Base-by-base conservation (phyloP, 2,888 invertebrate genomes). In the Ceratothoa steindachneri region DNA sequence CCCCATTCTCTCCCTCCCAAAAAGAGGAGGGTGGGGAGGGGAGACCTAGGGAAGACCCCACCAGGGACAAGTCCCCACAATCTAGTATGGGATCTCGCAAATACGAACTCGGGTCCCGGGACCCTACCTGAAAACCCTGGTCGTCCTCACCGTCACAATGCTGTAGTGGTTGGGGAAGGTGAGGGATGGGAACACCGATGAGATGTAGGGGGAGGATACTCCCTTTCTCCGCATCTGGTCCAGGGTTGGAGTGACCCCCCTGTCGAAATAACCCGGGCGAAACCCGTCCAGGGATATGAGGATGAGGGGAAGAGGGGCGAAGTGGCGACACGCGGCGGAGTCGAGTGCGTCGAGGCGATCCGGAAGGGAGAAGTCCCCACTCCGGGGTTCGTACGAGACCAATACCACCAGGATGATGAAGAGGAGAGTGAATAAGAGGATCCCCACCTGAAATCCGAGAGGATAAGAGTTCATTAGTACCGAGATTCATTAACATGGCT, bases 161-260 rank as follows among this genome's bases (percentile, higher is more conserved):
- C 89, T 87, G 82, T 89, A 89, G 84, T 91, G 91, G 84, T 91
- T 91, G 0, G 91, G 90, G 82, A 89, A 89, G 0, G 91, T 92
- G 84, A 90, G 90, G 0, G 91, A 90, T 0, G 88, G 87, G 82
- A 89, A 90, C 53, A 88, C 87, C 81, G 88, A 89, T 65, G 85
- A 84, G 85, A 90, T 86, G 81, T 87, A 87, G 73, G 88, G 87
- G 0, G 88, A 85, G 79, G 86, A 85, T 1, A 88, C 87, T 3
- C 90, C 90, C 73, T 86, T 82, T 15, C 83, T 82, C 51, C 87
- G 86, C 64, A 91, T 82, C 69, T 84, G 83, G 53, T 87, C 85
- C 84, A 91, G 86, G 80, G 87, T 87, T 0, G 89, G 88, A 1
- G 89, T 88, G 0, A 86, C 80, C 81, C 87, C 86, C 80, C 87